phyloP scores from a whole-genome alignment of 2,888 invertebrate genomes.

The Buathra laborator region DNA sequence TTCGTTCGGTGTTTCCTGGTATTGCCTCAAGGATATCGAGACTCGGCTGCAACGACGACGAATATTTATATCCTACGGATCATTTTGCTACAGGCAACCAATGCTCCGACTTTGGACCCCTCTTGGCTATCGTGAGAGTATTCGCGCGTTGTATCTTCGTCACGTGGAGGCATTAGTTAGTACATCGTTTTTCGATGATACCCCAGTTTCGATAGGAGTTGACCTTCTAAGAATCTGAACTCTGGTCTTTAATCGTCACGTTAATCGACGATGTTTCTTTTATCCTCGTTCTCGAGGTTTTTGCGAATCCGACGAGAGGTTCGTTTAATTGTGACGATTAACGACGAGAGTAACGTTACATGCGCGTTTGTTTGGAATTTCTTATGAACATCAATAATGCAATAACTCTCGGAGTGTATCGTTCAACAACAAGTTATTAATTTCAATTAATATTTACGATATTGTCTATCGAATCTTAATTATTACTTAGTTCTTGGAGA shows the following conservation, averaged over 20 bases:
- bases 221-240: slow-evolving; percentile 76
- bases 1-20: slow-evolving; percentile 71
- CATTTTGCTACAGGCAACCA: neutral
- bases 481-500: too few species aligned
- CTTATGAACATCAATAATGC: neutral
- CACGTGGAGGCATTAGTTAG: slow-evolving; percentile 39
- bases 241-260: slow-evolving; percentile 71
- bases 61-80: slow-evolving; percentile 12
- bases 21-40: slow-evolving; percentile 72
- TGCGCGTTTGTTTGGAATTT: slow-evolving; percentile 1
- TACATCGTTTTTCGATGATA: slow-evolving; percentile 56
- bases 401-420: neutral
- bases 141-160: slow-evolving; percentile 19
- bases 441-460: slow-evolving; percentile 15
- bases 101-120: slow-evolving; percentile 41
- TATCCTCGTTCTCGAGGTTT: slow-evolving; percentile 2
- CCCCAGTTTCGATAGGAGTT: slow-evolving; percentile 72
- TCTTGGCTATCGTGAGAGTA: slow-evolving; percentile 29
- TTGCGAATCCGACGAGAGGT: neutral
- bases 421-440: neutral
- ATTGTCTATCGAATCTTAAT: neutral
- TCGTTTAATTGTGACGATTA: neutral
- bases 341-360: neutral
- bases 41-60: neutral
- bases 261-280: slow-evolving; percentile 15